These are phyloP conservation scores for Aptenodytes forsteri DNA, from an alignment of 2,113 vertebrate species.

Conservation along the genomic window DNA sequence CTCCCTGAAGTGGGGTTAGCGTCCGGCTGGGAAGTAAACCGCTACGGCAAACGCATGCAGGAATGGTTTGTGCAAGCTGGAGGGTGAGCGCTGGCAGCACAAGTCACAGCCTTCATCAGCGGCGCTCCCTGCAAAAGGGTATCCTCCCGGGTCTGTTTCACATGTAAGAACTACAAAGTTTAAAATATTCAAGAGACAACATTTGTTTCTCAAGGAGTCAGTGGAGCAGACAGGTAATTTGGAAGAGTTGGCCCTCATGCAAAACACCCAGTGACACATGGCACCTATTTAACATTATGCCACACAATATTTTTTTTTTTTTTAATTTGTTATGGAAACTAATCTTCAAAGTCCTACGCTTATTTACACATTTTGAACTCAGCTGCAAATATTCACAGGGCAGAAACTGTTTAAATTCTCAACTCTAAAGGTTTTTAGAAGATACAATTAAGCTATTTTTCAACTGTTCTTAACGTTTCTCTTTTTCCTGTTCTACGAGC, in stretches of 20 bases:
- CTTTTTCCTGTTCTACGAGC: neutral
- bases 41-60: neutral
- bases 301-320: neutral
- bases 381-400: slow-evolving; percentile 25
- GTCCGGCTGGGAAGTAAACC: neutral
- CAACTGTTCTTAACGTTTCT: neutral
- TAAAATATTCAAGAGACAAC: neutral
- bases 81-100: neutral
- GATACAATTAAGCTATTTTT: slow-evolving; percentile 28
- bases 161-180: neutral
- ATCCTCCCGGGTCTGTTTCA: neutral
- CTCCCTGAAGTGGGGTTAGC: neutral
- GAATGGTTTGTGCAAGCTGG: neutral
- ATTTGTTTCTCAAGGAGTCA: neutral
- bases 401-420: neutral
- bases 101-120: neutral
- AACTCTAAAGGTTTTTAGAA: neutral
- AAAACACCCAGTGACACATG: neutral
- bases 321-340: slow-evolving; percentile 24
- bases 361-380: neutral
- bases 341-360: neutral
- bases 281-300: neutral
- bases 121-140: neutral
- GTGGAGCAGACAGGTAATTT: neutral
- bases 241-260: neutral